Percentiles rank a stretch among this genome's conserved stretches.
These are phyloP conservation scores for Clivina fossor DNA, from an alignment of 2,888 invertebrate species.

Conservation along the genomic window DNA sequence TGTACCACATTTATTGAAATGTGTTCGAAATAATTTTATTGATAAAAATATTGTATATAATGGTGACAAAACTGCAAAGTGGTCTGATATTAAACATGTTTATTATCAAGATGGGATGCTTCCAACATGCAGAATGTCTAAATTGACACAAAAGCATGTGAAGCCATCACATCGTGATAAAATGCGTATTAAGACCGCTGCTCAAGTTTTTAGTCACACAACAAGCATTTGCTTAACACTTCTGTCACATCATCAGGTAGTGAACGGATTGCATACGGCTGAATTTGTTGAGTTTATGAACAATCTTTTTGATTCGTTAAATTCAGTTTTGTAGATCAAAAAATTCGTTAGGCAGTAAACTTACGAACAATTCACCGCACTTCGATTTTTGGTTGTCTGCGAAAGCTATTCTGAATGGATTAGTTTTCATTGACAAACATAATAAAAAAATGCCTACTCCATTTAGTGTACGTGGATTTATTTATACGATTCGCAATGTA, in stretches of 20 bases:
- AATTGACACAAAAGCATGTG: constrained; percentile 1
- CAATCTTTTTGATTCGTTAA: background rate
- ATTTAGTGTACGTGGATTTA: background rate
- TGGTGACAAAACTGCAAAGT: background rate
- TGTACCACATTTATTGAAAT: background rate
- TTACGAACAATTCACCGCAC: constrained; percentile 1
- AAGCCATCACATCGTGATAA: background rate
- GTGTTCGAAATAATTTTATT: background rate
- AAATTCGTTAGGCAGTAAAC: background rate
- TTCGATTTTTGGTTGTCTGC: constrained; percentile 6
- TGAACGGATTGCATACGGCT: background rate
- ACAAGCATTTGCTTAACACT: background rate
- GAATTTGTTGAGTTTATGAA: background rate
- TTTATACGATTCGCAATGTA: constrained; percentile 2
- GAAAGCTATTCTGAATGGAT: background rate
- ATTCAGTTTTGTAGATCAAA: background rate
- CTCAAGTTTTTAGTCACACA: background rate
- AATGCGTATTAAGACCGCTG: constrained; percentile 1
- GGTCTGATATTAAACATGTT: background rate
- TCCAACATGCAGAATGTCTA: background rate
- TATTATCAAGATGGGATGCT: background rate
- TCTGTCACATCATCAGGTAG: background rate
- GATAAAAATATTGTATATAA: background rate
- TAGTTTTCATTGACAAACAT: background rate
- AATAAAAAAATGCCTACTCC: background rate